These are phyloP conservation scores for Rapana venosa DNA, from an alignment of 2,888 invertebrate species.

Conservation along the genomic window DNA sequence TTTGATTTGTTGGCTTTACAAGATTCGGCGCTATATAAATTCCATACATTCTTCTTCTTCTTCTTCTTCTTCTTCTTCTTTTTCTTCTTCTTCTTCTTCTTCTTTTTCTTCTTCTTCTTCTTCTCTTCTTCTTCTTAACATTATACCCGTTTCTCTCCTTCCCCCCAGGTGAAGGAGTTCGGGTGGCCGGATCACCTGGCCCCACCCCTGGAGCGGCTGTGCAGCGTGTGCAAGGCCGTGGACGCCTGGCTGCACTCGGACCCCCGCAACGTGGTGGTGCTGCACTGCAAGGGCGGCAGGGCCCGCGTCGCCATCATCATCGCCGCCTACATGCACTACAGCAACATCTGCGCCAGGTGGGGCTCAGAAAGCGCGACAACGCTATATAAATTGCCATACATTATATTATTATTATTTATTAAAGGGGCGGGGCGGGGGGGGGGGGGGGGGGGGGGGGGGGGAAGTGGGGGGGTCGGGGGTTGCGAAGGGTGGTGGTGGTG, in stretches of 20 bases:
- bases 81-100: no score
- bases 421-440: background rate
- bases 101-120: no score
- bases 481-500: background rate
- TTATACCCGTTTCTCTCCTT: no score
- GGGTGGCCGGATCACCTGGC: constrained; percentile 92
- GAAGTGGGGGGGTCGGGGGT: background rate
- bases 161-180: constrained; percentile 82
- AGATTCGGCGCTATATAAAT: no score
- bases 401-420: no score
- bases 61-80: no score
- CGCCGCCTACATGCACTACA: constrained; percentile 95
- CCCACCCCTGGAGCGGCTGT: constrained; percentile 92
- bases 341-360: constrained; percentile 89
- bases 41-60: no score
- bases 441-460: background rate
- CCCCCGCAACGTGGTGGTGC: constrained; percentile 90
- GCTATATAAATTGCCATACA: no score
- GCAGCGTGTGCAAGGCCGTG: constrained; percentile 94
- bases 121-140: no score
- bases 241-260: constrained; percentile 93
- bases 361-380: no score
- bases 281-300: constrained; percentile 92
- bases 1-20: no score
- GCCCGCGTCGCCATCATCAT: constrained; percentile 92